phyloP scores from a whole-genome alignment of 2,113 vertebrate genomes.

The Meles meles region DNA sequence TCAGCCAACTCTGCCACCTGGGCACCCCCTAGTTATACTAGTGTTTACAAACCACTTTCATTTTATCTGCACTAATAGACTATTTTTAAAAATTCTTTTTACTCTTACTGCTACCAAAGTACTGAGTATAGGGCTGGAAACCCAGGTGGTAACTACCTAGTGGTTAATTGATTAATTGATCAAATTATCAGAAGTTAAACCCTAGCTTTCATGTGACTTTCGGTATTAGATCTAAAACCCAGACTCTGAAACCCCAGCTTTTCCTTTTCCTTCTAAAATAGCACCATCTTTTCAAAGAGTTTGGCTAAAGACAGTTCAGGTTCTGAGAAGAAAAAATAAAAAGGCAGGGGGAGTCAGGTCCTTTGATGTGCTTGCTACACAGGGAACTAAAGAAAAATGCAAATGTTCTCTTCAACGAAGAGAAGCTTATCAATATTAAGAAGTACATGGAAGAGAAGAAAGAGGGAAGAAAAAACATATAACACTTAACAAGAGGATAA shows the following conservation, averaged over 20 bases:
- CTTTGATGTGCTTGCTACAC: slow-evolving; percentile 74
- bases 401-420: slow-evolving; percentile 70
- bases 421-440: slow-evolving; percentile 82
- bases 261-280: neutral
- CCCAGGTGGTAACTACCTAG: neutral
- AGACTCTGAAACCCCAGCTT: neutral
- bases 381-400: slow-evolving; percentile 71
- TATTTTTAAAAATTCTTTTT: neutral
- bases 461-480: slow-evolving; percentile 75
- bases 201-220: neutral
- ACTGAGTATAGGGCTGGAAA: neutral
- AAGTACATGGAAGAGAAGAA: slow-evolving; percentile 79
- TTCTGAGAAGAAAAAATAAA: slow-evolving; percentile 5
- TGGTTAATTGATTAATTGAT: neutral
- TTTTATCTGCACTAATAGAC: neutral
- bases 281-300: neutral
- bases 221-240: neutral
- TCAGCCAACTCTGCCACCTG: neutral
- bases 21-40: neutral
- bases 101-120: neutral
- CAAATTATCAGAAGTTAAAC: neutral
- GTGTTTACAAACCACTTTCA: neutral
- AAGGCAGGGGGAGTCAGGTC: neutral
- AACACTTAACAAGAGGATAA: slow-evolving; percentile 80
- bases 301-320: neutral